Evolutionary conservation across 2,888 invertebrate species (phyloP), one percentile per base, ranked within the genome.

Genomic region (Caenorhabditis afra): DNA sequence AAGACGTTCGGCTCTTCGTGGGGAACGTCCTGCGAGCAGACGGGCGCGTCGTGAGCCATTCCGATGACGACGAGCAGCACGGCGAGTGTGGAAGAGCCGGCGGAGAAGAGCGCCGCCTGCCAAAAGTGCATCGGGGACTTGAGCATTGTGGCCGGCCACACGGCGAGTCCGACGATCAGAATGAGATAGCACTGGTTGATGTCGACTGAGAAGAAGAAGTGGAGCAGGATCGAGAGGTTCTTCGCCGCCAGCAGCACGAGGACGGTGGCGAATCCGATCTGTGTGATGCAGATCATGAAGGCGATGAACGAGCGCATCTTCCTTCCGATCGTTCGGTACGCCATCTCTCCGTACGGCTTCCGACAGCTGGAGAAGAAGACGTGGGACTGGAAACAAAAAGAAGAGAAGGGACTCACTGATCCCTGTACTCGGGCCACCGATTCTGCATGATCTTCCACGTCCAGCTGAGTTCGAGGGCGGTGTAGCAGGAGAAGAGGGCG

Each of bases 71-170:
- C 73, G 3, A 83, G 59, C 22, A 80, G 44, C n/a, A 81, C 81
- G 11, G 81, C 81, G 11, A 64, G 35, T 0, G 81, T 79, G 20
- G 78, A 78, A 1, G 83, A 83, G 5, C 74, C 83, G 23, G 83
- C 83, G 1, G 83, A 81, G 47, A 83, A 80, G 0, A 83, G 53
- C n/a, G 83, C 83, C 7, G 79, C 73, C 50, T 83, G 81, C 83
- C 83, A 83, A 47, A 83, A 83, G 47, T 83, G 81, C 81, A 81
- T 83, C 20, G 83, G 83, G 10, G 75, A 75, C 52, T 76, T 75
- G 44, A 83, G 81, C 83, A 83, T 83, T 7, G 81, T 81, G 11
- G 57, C 57, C 10, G 83, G 83, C 81, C 81, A 83, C 44, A 83
- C 79, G 22, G 65, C 59, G 4, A 83, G 11, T 14, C 79, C 83